Evolutionary conservation across 2,888 invertebrate genomes (phyloP).

Genomic region (Polyommatus icarus): DNA sequence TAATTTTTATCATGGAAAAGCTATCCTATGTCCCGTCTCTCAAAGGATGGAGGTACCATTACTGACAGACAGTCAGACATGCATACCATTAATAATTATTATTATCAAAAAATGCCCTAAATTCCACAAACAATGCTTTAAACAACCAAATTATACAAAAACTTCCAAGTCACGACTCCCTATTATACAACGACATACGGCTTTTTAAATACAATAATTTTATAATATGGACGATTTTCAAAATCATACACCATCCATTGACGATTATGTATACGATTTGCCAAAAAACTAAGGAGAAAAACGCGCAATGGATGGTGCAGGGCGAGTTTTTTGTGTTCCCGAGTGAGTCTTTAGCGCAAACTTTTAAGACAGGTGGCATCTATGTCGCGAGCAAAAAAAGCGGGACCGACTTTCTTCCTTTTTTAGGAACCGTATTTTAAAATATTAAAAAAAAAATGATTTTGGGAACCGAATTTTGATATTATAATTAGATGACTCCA

Average conservation of each 20-base stretch:
- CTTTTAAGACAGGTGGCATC: slow-evolving; percentile 18
- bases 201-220: background rate
- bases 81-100: background rate
- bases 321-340: background rate
- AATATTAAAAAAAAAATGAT: too few relatives aligned
- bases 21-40: too few relatives aligned
- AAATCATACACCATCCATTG: background rate
- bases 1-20: too few relatives aligned
- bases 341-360: background rate
- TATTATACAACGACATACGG: background rate
- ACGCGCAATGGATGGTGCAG: background rate
- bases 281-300: background rate
- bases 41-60: too few relatives aligned
- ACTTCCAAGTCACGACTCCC: background rate
- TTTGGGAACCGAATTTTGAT: too few relatives aligned
- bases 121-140: background rate
- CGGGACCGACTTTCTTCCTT: too few relatives aligned
- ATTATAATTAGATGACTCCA: too few relatives aligned
- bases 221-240: background rate
- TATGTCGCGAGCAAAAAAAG: background rate
- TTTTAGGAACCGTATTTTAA: too few relatives aligned
- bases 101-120: background rate
- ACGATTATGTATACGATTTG: background rate
- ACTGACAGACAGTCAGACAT: too few relatives aligned
- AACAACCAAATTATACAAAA: background rate